These are phyloP conservation scores for Dugesia japonica DNA, from an alignment of 2,888 invertebrate genomes.

Conservation along the genomic window DNA sequence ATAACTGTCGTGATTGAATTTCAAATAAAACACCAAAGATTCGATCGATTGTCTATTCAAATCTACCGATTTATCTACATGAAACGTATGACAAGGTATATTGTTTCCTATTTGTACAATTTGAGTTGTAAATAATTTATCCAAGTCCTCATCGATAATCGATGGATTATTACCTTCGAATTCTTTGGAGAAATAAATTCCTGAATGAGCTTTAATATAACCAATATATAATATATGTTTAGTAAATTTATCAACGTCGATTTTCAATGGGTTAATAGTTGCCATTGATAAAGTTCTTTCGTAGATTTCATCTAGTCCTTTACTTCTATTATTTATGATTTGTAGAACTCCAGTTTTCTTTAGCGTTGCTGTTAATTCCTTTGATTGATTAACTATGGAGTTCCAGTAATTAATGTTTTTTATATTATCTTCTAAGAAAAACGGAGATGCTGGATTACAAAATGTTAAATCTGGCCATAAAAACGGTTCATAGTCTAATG, in stretches of 20 bases:
- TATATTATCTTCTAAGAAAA: background rate
- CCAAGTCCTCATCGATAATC: background rate
- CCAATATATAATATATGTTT: background rate
- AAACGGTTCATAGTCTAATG: background rate
- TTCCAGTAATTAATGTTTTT: background rate
- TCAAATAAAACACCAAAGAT: background rate
- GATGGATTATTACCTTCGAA: background rate
- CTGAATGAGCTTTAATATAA: background rate
- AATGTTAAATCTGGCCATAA: constrained; percentile 20
- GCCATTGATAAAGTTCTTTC: constrained; percentile 1
- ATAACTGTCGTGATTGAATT: background rate
- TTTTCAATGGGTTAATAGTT: background rate
- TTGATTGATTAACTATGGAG: background rate
- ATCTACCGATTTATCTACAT: background rate
- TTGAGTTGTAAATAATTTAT: background rate
- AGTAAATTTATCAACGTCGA: background rate
- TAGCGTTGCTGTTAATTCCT: background rate
- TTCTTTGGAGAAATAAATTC: background rate
- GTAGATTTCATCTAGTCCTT: background rate
- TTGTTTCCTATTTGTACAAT: background rate
- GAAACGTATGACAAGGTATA: background rate
- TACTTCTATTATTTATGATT: background rate
- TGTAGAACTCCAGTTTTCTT: background rate
- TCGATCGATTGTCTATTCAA: background rate
- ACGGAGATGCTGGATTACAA: background rate